These are phyloP conservation scores for Aphaenogaster ashmeadi DNA, from an alignment of 1,140 invertebrate genomes.

Conservation along the genomic window DNA sequence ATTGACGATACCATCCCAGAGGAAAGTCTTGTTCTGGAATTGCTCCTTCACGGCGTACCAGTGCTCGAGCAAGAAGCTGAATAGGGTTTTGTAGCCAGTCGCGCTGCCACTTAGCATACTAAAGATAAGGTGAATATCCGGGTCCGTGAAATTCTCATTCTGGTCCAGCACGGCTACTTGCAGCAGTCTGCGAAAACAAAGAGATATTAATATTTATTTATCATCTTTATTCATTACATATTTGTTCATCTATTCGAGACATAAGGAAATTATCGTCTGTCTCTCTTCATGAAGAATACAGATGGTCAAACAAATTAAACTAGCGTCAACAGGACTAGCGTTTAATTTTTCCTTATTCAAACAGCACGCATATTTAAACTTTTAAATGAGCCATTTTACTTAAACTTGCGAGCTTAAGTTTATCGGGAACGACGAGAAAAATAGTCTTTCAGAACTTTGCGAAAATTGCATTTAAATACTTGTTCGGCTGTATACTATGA, in stretches of 20 bases:
- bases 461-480: background rate
- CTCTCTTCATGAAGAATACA: background rate
- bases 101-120: constrained; percentile 90
- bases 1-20: constrained; percentile 92
- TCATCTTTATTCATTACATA: background rate
- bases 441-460: background rate
- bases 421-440: background rate
- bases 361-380: background rate
- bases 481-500: background rate
- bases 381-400: background rate
- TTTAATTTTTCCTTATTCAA: constrained; percentile 10
- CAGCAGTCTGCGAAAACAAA: constrained; percentile 86
- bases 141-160: constrained; percentile 91
- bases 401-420: background rate
- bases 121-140: constrained; percentile 91
- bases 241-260: background rate
- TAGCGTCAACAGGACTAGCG: background rate
- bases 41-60: constrained; percentile 90
- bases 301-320: background rate
- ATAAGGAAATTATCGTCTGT: background rate
- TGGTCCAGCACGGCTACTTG: constrained; percentile 90
- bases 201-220: constrained; percentile 3
- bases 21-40: constrained; percentile 89
- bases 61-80: constrained; percentile 90
- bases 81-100: constrained; percentile 90